phyloP scores from a whole-genome alignment of 2,113 vertebrate species.

The Pica pica region DNA sequence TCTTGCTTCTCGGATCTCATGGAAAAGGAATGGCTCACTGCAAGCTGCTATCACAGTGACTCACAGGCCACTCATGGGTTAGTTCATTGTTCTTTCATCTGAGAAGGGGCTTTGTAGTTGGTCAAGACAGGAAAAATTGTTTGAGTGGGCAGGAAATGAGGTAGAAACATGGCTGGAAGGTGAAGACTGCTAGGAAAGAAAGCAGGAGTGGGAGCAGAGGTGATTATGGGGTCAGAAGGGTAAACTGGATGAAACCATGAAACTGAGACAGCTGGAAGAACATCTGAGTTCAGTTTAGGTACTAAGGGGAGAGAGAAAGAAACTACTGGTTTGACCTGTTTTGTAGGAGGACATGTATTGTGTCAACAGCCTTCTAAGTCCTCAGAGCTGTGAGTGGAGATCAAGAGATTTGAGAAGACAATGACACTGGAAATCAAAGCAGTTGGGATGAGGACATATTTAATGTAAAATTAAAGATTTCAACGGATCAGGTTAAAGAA shows the following conservation, averaged over 20 bases:
- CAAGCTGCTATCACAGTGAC: neutral
- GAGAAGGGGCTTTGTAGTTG: neutral
- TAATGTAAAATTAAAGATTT: conserved; percentile 10
- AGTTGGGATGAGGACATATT: neutral
- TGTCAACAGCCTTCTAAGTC: neutral
- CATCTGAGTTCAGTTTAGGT: neutral
- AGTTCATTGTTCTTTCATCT: neutral
- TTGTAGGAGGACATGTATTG: neutral
- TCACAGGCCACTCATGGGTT: neutral
- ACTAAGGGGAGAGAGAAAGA: neutral
- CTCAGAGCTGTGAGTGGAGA: neutral
- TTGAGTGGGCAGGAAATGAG: neutral
- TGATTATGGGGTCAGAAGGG: neutral
- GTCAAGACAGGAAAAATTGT: neutral
- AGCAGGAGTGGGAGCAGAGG: neutral
- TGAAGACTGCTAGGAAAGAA: neutral
- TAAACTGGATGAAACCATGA: neutral
- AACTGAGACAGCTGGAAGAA: neutral
- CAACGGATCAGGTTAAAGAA: neutral
- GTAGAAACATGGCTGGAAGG: neutral
- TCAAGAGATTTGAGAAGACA: neutral
- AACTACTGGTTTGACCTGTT: neutral
- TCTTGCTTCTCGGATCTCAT: neutral
- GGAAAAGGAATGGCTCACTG: neutral
- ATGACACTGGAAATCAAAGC: neutral